These are phyloP conservation scores for Gouania willdenowi DNA, from an alignment of 2,797 vertebrate species.

Conservation along the genomic window DNA sequence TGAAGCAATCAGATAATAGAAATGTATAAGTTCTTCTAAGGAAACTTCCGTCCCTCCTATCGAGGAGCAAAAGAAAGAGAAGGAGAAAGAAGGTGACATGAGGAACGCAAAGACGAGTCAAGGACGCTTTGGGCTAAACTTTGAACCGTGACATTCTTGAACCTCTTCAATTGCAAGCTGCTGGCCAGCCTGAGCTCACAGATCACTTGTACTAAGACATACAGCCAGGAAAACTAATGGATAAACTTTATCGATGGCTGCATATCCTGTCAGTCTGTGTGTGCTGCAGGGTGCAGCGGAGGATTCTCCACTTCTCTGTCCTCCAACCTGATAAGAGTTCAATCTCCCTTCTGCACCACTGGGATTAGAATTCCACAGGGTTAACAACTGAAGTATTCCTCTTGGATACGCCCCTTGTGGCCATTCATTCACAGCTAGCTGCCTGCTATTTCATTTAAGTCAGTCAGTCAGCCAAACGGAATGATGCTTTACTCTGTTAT, in stretches of 20 bases:
- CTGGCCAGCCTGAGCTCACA: slow-evolving; percentile 14
- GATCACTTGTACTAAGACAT: slow-evolving; percentile 11
- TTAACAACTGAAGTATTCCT: slow-evolving; percentile 20
- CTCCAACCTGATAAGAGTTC: slow-evolving; percentile 8
- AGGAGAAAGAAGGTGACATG: not conserved
- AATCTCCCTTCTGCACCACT: slow-evolving; percentile 7
- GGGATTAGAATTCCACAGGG: slow-evolving; percentile 8
- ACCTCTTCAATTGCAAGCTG: slow-evolving; percentile 23
- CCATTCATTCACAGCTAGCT: slow-evolving; percentile 58
- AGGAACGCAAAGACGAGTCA: slow-evolving; percentile 14
- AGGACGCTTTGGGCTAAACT: slow-evolving; percentile 38
- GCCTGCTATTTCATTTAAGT: slow-evolving; percentile 41
- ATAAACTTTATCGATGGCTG: slow-evolving; percentile 11
- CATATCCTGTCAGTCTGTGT: slow-evolving; percentile 2
- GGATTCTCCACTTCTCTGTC: slow-evolving; percentile 6
- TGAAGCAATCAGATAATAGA: not conserved
- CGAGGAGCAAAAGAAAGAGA: not conserved
- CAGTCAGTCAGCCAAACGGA: slow-evolving; percentile 44
- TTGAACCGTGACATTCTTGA: slow-evolving; percentile 30
- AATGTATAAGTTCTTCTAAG: not conserved
- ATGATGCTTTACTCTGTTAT: slow-evolving; percentile 61
- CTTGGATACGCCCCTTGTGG: too few relatives aligned
- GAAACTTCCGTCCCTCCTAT: slow-evolving; percentile 1
- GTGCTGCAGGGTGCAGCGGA: slow-evolving; percentile 1
- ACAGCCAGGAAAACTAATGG: slow-evolving; percentile 4